A percentile compares a stretch with the other conserved stretches of the same genome.
These are phyloP conservation scores for Murina feae DNA, from an alignment of 2,113 vertebrate genomes.

Conservation along the genomic window DNA sequence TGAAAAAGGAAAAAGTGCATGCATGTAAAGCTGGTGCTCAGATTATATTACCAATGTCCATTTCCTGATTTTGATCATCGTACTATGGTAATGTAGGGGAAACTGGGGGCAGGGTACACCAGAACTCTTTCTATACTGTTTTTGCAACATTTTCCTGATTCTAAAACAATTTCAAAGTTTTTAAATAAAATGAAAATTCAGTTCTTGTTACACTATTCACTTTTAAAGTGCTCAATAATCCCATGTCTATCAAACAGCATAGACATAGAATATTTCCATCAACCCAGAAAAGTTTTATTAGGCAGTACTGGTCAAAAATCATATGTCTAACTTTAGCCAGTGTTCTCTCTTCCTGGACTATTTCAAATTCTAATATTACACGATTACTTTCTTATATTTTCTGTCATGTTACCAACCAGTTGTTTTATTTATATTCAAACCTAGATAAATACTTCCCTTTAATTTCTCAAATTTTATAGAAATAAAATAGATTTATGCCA, in stretches of 20 bases:
- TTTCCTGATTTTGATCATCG: conserved; percentile 27
- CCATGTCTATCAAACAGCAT: neutral
- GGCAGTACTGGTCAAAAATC: neutral
- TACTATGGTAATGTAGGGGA: neutral
- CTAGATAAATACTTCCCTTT: conserved; percentile 21
- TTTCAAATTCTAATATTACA: neutral
- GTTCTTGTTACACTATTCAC: neutral
- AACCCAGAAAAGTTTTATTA: neutral
- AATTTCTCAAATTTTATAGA: conserved; percentile 37
- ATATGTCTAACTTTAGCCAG: neutral
- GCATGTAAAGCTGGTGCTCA: neutral
- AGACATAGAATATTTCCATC: neutral
- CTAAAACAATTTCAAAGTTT: conserved; percentile 7
- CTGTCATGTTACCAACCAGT: neutral
- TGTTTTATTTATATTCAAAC: conserved; percentile 3
- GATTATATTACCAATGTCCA: neutral
- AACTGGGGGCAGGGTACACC: neutral
- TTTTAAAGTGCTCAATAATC: neutral
- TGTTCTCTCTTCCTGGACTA: neutral
- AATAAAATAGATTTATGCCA: conserved; percentile 6
- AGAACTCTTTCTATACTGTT: neutral
- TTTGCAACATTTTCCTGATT: neutral
- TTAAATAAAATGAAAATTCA: neutral
- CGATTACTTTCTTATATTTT: neutral
- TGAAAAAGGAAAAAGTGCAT: neutral